Percentiles rank a stretch among this genome's conserved stretches.
phyloP scores from a whole-genome alignment of 1,140 invertebrate genomes.

The Pachypsylla venusta region DNA sequence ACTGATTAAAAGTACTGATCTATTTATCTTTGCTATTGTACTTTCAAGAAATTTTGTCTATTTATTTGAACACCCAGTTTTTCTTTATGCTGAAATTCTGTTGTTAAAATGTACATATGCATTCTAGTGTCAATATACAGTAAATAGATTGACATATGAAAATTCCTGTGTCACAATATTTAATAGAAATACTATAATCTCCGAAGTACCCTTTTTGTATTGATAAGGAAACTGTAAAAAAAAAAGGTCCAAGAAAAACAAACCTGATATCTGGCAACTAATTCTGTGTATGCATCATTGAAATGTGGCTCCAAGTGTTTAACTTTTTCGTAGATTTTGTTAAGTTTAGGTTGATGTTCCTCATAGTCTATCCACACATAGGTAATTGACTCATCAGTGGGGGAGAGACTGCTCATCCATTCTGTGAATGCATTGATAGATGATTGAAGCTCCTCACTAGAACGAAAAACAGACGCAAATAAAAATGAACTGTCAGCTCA shows the following conservation, averaged over 20 bases:
- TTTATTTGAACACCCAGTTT: too few relatives aligned
- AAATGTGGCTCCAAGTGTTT: constrained; percentile 56
- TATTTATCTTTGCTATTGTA: too few relatives aligned
- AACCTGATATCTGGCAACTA: constrained; percentile 56
- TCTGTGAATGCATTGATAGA: constrained; percentile 65
- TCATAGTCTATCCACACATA: constrained; percentile 61
- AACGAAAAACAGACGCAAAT: constrained; percentile 1
- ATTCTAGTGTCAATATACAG: too few relatives aligned
- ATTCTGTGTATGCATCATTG: constrained; percentile 51
- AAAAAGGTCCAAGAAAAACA: background rate
- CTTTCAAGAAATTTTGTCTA: too few relatives aligned
- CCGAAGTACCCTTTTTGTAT: background rate
- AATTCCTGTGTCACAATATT: too few relatives aligned
- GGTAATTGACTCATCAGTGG: constrained; percentile 41
- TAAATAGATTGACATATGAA: too few relatives aligned
- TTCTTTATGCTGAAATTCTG: too few relatives aligned
- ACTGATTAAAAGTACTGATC: too few relatives aligned
- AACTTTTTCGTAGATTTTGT: constrained; percentile 62
- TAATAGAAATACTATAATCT: too few relatives aligned
- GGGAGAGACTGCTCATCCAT: constrained; percentile 48
- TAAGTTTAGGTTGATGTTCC: constrained; percentile 56
- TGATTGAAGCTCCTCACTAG: constrained; percentile 64
- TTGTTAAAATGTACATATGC: too few relatives aligned
- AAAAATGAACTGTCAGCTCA: constrained; percentile 9
- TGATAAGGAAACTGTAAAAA: background rate